These are phyloP conservation scores for Andrena flavipes DNA, from an alignment of 2,888 invertebrate species.

Conservation along the genomic window DNA sequence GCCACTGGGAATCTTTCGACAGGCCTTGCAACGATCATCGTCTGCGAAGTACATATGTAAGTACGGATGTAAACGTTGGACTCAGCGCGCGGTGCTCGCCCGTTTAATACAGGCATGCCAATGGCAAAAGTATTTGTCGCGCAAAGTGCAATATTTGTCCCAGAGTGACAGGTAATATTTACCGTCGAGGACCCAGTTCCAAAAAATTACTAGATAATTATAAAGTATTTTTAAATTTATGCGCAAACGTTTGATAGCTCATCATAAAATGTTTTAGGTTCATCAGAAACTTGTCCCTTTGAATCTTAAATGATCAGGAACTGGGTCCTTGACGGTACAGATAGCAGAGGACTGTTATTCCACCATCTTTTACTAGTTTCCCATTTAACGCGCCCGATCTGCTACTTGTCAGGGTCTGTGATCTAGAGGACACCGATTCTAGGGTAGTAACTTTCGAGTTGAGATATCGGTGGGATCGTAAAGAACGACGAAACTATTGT, in stretches of 20 bases:
- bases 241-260: too few species aligned
- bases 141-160: background rate
- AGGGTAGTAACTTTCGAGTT: constrained; percentile 57
- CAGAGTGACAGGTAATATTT: too few species aligned
- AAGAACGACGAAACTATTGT: constrained; percentile 66
- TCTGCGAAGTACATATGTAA: background rate
- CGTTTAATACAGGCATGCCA: background rate
- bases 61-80: background rate
- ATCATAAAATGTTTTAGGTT: too few species aligned
- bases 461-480: constrained; percentile 59
- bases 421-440: constrained; percentile 44
- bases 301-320: too few species aligned
- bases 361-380: background rate
- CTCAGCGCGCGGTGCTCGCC: background rate
- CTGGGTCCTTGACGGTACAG: too few species aligned
- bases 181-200: too few species aligned
- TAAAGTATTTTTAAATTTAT: too few species aligned
- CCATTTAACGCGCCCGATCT: background rate
- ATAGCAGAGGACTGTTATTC: background rate
- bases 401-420: constrained; percentile 16
- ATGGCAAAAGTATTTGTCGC: background rate
- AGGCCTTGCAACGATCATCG: background rate
- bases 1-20: constrained; percentile 16
- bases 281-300: too few species aligned
- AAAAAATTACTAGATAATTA: too few species aligned